A percentile compares a stretch with the other conserved stretches of the same genome.
Conservation (phyloP, 1,140 invertebrate genomes). For the Orius insidiosus region DNA sequence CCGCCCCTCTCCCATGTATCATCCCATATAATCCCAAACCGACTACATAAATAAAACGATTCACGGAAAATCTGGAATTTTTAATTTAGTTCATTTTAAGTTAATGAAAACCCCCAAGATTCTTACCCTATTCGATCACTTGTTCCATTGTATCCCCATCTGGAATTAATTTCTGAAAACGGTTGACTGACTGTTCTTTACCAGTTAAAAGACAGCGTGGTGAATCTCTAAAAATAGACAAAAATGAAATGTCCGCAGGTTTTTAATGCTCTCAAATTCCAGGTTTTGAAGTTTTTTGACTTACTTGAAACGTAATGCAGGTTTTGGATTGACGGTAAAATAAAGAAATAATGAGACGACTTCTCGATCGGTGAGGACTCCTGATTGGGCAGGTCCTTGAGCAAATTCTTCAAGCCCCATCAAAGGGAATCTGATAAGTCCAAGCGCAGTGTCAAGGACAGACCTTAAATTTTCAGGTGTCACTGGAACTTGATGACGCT, state of each 20-base stretch:
- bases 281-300: background rate
- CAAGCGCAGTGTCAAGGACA: constrained; percentile 48
- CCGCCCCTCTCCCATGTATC: constrained; percentile 49
- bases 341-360: constrained; percentile 64
- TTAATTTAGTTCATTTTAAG: background rate
- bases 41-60: constrained; percentile 65
- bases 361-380: constrained; percentile 49
- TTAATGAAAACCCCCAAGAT: too few relatives aligned
- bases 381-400: constrained; percentile 55
- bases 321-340: constrained; percentile 62
- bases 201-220: constrained; percentile 68
- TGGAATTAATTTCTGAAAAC: constrained; percentile 66
- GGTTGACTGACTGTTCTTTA: constrained; percentile 61
- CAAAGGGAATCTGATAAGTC: constrained; percentile 63
- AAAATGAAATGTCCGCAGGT: constrained; percentile 41
- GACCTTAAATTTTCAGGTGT: constrained; percentile 53
- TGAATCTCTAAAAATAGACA: constrained; percentile 32
- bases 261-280: constrained; percentile 26
- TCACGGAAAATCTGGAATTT: constrained; percentile 56
- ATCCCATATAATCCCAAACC: constrained; percentile 81
- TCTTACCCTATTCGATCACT: constrained; percentile 60
- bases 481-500: constrained; percentile 39
- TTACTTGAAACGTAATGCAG: constrained; percentile 22
- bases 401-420: constrained; percentile 83
- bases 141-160: constrained; percentile 79